A percentile compares a stretch with the other conserved stretches of the same genome.
Conservation (phyloP, 2,113 vertebrate species). For the Gymnobelideus leadbeateri region DNA sequence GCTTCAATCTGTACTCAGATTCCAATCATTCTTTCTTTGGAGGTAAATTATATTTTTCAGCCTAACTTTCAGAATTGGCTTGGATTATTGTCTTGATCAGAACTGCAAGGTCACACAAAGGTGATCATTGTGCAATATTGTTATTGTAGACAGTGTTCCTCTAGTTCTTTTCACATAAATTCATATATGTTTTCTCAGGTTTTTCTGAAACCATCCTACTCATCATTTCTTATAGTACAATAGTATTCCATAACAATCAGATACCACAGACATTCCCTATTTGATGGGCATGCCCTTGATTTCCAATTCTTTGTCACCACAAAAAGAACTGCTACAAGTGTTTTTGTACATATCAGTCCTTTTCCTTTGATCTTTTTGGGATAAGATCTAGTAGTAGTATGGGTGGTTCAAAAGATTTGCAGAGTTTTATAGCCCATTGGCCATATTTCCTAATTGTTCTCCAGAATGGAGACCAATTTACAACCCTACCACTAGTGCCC, state of each 20-base stretch:
- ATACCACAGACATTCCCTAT: background rate
- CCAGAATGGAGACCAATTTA: background rate
- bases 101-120: too few relatives aligned
- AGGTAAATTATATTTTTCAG: too few relatives aligned
- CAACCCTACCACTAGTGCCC: background rate
- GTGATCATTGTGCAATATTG: background rate
- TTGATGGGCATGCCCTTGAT: background rate
- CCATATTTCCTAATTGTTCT: background rate
- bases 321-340: background rate
- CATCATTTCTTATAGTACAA: background rate
- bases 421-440: background rate
- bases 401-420: background rate
- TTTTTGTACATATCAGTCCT: background rate
- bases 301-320: background rate
- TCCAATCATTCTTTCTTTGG: too few relatives aligned
- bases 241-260: background rate
- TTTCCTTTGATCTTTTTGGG: background rate
- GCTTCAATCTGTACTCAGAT: too few relatives aligned
- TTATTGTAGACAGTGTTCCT: background rate
- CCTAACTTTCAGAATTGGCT: too few relatives aligned
- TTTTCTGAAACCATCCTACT: background rate
- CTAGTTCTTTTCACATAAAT: background rate
- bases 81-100: too few relatives aligned
- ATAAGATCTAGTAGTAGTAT: background rate
- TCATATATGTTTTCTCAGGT: background rate